Percentiles rank a stretch among this genome's conserved stretches.
phyloP scores from a whole-genome alignment of 1,140 invertebrate genomes.

The Ruditapes philippinarum region DNA sequence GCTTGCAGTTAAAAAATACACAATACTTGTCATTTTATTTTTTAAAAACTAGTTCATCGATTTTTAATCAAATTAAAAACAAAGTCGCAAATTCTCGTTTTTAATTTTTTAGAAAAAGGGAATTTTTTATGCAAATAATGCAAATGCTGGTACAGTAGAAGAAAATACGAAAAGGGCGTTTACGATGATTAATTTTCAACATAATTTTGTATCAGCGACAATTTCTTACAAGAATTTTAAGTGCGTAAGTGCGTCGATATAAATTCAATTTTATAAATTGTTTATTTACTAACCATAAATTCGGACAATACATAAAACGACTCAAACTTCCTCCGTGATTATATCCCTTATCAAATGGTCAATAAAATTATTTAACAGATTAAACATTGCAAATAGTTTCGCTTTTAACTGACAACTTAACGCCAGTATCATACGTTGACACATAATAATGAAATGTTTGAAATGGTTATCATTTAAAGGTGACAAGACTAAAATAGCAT shows the following conservation, averaged over 20 bases:
- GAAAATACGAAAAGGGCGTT: no score
- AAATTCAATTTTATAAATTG: background rate
- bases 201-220: no score
- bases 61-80: no score
- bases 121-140: no score
- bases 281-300: slow-evolving; percentile 35
- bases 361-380: slow-evolving; percentile 47
- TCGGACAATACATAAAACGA: slow-evolving; percentile 43
- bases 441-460: slow-evolving; percentile 15
- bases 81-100: no score
- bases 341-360: slow-evolving; percentile 14
- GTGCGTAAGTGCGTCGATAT: background rate
- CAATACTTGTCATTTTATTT: no score
- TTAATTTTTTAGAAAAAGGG: no score
- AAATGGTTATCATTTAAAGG: slow-evolving; percentile 31
- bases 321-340: background rate
- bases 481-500: slow-evolving; percentile 17
- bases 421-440: background rate
- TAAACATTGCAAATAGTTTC: slow-evolving; percentile 23
- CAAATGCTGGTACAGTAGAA: no score
- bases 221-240: background rate
- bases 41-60: no score
- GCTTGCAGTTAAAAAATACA: no score
- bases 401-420: slow-evolving; percentile 32
- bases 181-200: no score